Percentiles rank a stretch among this genome's conserved stretches.
Evolutionary conservation across 2,113 vertebrate species (phyloP).

Genomic region (Poeciliopsis occidentalis): DNA sequence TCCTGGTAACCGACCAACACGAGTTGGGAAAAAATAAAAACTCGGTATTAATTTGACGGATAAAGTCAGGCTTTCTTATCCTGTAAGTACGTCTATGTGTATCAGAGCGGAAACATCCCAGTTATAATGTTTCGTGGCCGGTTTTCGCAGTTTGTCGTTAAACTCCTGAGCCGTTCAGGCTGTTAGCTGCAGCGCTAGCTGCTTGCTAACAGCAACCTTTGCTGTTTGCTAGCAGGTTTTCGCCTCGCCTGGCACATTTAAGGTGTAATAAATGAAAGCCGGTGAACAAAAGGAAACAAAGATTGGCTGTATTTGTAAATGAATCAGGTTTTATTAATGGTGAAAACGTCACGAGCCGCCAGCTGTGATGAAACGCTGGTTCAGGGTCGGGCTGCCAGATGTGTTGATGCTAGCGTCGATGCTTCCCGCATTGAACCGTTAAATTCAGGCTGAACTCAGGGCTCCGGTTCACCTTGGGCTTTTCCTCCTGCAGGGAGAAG

Average conservation of each 20-base stretch:
- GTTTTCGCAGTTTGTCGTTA: conserved; percentile 24
- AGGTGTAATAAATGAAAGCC: not conserved
- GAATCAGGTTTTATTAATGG: not conserved
- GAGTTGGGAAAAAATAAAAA: conserved; percentile 53
- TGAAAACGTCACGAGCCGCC: not conserved
- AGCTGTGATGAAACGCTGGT: too few relatives aligned
- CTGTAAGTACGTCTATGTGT: conserved; percentile 37
- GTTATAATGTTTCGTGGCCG: too few relatives aligned
- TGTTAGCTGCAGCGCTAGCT: conserved; percentile 48
- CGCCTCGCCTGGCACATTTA: not conserved
- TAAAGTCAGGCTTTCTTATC: not conserved
- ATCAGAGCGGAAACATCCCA: too few relatives aligned
- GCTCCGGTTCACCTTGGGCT: conserved; percentile 35
- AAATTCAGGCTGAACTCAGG: not conserved
- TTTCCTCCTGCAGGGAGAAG: conserved; percentile 20
- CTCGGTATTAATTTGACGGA: conserved; percentile 11
- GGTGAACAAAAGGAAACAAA: not conserved
- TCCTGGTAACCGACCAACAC: conserved; percentile 76
- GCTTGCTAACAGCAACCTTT: conserved; percentile 12
- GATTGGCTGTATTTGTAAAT: not conserved
- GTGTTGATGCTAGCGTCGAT: not conserved
- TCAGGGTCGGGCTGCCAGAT: not conserved
- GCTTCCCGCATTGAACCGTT: conserved; percentile 2
- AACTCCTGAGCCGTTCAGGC: conserved; percentile 35
- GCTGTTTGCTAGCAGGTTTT: conserved; percentile 2